phyloP scores from a whole-genome alignment of 2,113 vertebrate genomes.

The Ramphastos sulfuratus region DNA sequence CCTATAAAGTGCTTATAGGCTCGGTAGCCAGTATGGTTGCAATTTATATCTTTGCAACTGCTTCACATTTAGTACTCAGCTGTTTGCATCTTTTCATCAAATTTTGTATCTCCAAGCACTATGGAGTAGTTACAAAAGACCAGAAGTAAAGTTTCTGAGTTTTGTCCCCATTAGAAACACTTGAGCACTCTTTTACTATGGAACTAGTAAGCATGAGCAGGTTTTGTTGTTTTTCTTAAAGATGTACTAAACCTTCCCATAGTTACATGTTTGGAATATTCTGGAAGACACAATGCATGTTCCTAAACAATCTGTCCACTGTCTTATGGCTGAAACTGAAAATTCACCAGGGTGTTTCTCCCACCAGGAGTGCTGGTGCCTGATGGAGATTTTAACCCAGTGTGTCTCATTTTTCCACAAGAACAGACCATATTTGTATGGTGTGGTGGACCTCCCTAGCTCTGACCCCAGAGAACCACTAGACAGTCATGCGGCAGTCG shows the following conservation, averaged over 20 bases:
- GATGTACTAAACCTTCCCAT: neutral
- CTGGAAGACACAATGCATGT: neutral
- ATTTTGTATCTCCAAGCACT: neutral
- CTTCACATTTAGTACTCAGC: neutral
- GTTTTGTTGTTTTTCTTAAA: neutral
- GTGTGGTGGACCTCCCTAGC: neutral
- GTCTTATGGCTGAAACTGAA: neutral
- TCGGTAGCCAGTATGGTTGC: neutral
- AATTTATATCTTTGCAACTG: neutral
- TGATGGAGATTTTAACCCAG: neutral
- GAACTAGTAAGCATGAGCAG: neutral
- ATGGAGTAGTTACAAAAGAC: neutral
- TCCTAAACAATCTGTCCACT: neutral
- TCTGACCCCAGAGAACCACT: neutral
- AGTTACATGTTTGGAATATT: neutral
- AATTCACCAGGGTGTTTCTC: neutral
- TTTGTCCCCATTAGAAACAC: neutral
- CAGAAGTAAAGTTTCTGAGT: neutral
- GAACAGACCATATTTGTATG: neutral
- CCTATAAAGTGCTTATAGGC: neutral
- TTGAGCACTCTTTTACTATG: neutral
- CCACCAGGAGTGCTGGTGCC: rapidly evolving
- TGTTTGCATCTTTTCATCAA: neutral
- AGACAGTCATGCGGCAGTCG: neutral
- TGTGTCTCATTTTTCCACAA: neutral